Evolutionary conservation across 2,888 invertebrate genomes (phyloP).

Genomic region (Noctua fimbriata): DNA sequence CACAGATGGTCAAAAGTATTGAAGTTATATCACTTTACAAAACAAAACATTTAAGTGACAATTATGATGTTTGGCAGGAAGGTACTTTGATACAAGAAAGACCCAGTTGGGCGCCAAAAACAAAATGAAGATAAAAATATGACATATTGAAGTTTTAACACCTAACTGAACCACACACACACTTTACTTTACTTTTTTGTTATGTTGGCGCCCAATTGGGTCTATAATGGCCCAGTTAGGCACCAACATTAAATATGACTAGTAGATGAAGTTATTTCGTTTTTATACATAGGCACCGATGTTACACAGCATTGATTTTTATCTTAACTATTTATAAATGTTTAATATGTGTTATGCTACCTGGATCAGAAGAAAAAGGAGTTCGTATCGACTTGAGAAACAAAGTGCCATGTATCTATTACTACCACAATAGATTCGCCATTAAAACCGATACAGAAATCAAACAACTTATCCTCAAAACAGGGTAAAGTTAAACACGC

Average conservation of each 20-base stretch:
- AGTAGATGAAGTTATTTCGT: no score
- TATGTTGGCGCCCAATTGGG: neutral
- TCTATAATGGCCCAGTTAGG: neutral
- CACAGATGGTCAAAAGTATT: no score
- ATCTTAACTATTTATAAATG: neutral
- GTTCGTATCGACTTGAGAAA: neutral
- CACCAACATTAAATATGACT: neutral
- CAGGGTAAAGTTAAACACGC: constrained; percentile 29
- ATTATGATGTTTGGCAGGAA: neutral
- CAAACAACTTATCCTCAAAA: constrained; percentile 25
- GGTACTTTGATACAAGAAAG: neutral
- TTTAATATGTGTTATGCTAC: no score
- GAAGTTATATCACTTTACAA: no score
- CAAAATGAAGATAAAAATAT: neutral
- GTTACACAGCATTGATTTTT: neutral
- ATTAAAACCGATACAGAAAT: constrained; percentile 21
- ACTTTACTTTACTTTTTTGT: no score
- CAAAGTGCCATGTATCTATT: constrained; percentile 2
- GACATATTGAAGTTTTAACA: neutral
- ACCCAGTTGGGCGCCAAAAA: neutral
- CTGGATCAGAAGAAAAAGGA: neutral
- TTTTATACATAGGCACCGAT: neutral
- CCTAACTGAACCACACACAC: neutral
- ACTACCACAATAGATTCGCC: neutral
- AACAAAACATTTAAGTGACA: neutral